These are phyloP conservation scores for Artemisiospiza belli DNA, from an alignment of 2,113 vertebrate species.

Conservation along the genomic window DNA sequence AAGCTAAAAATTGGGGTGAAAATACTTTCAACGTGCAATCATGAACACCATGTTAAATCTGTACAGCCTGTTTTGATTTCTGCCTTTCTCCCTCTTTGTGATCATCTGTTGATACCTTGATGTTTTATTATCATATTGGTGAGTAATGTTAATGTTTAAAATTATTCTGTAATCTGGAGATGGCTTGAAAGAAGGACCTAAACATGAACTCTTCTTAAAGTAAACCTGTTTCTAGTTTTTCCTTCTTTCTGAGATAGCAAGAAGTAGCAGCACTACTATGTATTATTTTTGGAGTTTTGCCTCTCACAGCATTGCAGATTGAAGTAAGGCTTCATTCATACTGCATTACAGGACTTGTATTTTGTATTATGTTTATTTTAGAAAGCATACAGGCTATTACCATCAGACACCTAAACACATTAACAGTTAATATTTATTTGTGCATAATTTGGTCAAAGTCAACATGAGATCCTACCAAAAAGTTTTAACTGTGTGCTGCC, in stretches of 20 bases:
- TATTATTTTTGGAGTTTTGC: constrained; percentile 26
- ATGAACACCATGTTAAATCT: neutral
- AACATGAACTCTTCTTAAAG: neutral
- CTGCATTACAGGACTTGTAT: neutral
- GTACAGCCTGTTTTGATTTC: neutral
- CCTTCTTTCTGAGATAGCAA: neutral
- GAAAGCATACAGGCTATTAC: neutral
- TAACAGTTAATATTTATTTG: constrained; percentile 28
- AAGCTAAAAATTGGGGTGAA: neutral
- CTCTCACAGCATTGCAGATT: neutral
- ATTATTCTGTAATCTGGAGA: neutral
- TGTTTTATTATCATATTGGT: neutral
- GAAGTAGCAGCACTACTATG: neutral
- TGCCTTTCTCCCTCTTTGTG: neutral
- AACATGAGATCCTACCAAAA: neutral
- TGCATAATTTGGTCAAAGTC: constrained; percentile 13
- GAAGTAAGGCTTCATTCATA: constrained; percentile 31
- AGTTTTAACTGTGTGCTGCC: neutral
- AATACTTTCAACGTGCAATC: accelerated
- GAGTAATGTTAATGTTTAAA: neutral
- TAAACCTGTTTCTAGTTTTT: neutral
- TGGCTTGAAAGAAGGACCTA: neutral
- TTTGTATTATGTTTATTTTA: constrained; percentile 38
- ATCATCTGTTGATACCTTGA: neutral
- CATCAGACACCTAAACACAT: neutral